Evolutionary conservation across 92 coral and sea anemone genomes (phyloP).

Genomic region (Zoanthus sociatus): DNA sequence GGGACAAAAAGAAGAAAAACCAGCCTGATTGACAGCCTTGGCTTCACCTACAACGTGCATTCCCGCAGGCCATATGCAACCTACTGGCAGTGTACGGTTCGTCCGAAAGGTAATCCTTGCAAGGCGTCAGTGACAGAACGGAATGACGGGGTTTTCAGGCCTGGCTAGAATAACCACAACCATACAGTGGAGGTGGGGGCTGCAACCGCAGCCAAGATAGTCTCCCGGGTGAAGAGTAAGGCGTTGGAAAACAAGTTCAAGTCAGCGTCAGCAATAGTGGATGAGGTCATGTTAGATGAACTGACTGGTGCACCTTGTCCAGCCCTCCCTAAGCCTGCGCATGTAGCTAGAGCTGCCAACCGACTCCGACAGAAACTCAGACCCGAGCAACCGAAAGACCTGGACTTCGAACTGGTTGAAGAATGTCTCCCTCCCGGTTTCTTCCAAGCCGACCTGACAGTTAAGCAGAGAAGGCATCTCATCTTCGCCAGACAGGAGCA

Average conservation of each 20-base stretch:
- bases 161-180: too few relatives aligned
- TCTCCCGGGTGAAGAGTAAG: background rate
- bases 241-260: background rate
- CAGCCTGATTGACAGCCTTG: slow-evolving; percentile 25
- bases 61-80: background rate
- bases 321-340: slow-evolving; percentile 59
- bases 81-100: slow-evolving; percentile 35
- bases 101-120: slow-evolving; percentile 25
- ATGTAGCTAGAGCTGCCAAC: slow-evolving; percentile 56
- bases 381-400: slow-evolving; percentile 48
- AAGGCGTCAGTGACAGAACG: background rate
- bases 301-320: slow-evolving; percentile 46
- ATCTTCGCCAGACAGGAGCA: slow-evolving; percentile 66
- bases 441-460: slow-evolving; percentile 55
- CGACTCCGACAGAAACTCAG: slow-evolving; percentile 51
- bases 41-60: slow-evolving; percentile 32
- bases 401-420: slow-evolving; percentile 43
- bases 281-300: slow-evolving; percentile 46
- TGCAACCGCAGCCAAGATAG: background rate
- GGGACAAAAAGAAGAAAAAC: slow-evolving; percentile 15
- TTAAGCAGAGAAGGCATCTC: slow-evolving; percentile 56
- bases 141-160: background rate
- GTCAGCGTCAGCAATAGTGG: background rate
- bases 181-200: background rate
- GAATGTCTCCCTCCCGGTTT: too few relatives aligned